Base-by-base conservation (phyloP, 2,888 invertebrate species). In the Phytoseiulus persimilis region DNA sequence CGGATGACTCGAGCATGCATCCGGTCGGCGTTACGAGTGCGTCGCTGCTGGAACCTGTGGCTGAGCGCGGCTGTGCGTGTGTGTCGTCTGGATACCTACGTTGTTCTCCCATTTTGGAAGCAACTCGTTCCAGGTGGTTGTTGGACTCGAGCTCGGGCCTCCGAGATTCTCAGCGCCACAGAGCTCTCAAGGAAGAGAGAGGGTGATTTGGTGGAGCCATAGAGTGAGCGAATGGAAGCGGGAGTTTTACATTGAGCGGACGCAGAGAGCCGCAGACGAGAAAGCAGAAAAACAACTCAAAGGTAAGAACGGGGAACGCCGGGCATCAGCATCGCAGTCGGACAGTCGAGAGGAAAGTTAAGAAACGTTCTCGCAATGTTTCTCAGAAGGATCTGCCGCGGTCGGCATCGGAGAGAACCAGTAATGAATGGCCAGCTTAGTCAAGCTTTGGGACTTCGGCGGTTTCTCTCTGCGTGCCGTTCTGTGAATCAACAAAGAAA, bases 41-140 rank as follows among this genome's bases (percentile, higher is more conserved):
- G 28, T 65, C 28, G 65, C 14, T 1, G 18, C 18, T 23, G 65
- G 5, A 65, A 23, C 18, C 65, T 3, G 39, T 39, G 9, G 39
- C 39, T 39, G 39, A 39, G 39, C 39, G 39, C 39, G 39, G 39
- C 9, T 65, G 65, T 28, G 14, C 18, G 65, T 65, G 65, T 65
- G 28, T 14, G 14, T 28, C 65, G 65, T 65, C 23, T 65, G 2
- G 65, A 65, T 65, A 23, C 65, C 28, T 23, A 65, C 65, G 65
- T 65, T 65, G 65, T 28, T 65, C 65, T 65, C 65, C 65, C 1
- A 65, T 65, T 65, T 65, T 65, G 65, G 65, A 65, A 65, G 65
- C 65, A 65, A 65, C 65, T 65, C 65, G 65, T 65, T 65, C 65
- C 65, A 65, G 65, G 65, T 65, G 65, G 65, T 65, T 65, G 65